phyloP scores from a whole-genome alignment of 2,888 invertebrate genomes.

The Cotesia congregata region DNA sequence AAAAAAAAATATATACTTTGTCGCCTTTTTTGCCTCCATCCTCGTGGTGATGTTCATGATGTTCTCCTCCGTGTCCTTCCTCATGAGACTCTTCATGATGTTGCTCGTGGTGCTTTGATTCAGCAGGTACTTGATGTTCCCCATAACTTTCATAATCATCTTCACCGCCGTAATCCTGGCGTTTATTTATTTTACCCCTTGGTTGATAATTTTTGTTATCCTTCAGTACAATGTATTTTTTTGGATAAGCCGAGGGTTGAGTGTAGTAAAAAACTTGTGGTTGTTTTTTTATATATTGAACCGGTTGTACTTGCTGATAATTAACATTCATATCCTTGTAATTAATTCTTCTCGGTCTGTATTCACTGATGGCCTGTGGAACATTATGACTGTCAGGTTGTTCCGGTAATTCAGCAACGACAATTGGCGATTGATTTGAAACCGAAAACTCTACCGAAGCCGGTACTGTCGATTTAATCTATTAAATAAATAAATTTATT shows the following conservation, averaged over 20 bases:
- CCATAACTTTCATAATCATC: slow-evolving; percentile 33
- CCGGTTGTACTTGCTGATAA: too few species aligned
- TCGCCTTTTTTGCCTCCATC: slow-evolving; percentile 63
- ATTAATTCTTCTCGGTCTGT: neutral
- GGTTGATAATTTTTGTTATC: slow-evolving; percentile 1
- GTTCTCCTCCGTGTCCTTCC: slow-evolving; percentile 61
- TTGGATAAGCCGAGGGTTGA: neutral
- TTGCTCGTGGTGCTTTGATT: slow-evolving; percentile 42
- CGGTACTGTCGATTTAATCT: neutral
- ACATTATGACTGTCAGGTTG: neutral
- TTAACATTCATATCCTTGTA: neutral
- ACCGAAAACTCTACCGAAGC: neutral
- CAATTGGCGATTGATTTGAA: neutral
- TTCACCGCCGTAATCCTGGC: slow-evolving; percentile 21
- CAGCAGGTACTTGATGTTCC: slow-evolving; percentile 22
- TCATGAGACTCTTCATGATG: slow-evolving; percentile 52
- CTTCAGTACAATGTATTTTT: neutral
- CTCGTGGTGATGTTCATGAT: slow-evolving; percentile 61
- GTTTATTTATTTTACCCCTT: neutral
- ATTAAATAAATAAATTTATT: neutral
- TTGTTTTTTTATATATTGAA: neutral
- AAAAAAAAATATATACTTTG: slow-evolving; percentile 53
- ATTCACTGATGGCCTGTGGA: neutral
- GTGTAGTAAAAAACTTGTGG: neutral
- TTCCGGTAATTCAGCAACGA: neutral